Conservation (phyloP, 2,113 vertebrate genomes). For the Saiga tatarica region DNA sequence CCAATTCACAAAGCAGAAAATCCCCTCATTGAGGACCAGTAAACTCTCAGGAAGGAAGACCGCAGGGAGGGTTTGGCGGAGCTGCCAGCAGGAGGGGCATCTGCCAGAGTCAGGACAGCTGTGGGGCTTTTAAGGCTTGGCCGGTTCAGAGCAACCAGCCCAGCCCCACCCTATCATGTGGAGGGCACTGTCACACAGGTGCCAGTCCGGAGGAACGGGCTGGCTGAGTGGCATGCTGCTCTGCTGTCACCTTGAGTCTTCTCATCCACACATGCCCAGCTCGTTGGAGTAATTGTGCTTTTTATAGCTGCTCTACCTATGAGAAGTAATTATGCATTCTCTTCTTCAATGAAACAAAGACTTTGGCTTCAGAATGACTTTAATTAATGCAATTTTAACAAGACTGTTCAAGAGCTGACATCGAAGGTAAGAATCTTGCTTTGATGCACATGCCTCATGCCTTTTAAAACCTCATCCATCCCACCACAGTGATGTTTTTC, state of each 20-base stretch:
- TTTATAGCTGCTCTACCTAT: background rate
- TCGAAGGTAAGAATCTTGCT: background rate
- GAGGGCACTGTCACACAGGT: fast-evolving
- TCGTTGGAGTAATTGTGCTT: background rate
- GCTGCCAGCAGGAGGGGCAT: background rate
- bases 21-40: background rate
- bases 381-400: slow-evolving; percentile 29
- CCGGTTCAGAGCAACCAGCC: background rate
- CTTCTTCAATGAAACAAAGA: slow-evolving; percentile 34
- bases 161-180: no score
- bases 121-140: background rate
- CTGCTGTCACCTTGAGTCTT: background rate
- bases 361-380: slow-evolving; percentile 19
- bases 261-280: background rate
- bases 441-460: background rate
- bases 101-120: background rate
- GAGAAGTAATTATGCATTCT: slow-evolving; percentile 14
- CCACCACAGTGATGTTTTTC: background rate
- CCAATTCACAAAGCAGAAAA: background rate
- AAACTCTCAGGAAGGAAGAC: background rate
- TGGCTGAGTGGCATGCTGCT: background rate
- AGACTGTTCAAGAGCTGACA: background rate
- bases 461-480: background rate
- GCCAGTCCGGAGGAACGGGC: no score
- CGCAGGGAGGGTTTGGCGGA: fast-evolving